Percentiles rank a stretch among this genome's conserved stretches.
phyloP scores from a whole-genome alignment of 92 coral and sea anemone genomes.

The Desmophyllum pertusum region DNA sequence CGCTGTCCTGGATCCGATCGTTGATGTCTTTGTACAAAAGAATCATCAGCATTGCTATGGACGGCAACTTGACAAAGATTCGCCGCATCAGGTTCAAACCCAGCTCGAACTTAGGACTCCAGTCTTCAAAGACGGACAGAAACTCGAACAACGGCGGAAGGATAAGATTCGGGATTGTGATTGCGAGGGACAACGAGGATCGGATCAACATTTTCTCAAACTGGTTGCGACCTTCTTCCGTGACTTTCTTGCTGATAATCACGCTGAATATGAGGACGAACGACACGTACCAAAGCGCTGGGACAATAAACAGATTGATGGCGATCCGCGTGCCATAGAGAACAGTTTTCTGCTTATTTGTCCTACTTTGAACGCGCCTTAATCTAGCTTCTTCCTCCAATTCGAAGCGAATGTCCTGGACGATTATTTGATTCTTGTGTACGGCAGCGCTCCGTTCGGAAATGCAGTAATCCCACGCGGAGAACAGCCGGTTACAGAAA shows the following conservation, averaged over 20 bases:
- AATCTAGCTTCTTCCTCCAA: conserved; percentile 76
- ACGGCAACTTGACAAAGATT: conserved; percentile 84
- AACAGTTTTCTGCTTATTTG: conserved; percentile 62
- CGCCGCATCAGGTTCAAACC: conserved; percentile 88
- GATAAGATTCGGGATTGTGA: conserved; percentile 85
- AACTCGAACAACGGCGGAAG: conserved; percentile 92
- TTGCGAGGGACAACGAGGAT: conserved; percentile 73
- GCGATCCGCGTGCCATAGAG: conserved; percentile 70
- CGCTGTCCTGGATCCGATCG: conserved; percentile 29
- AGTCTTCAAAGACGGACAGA: conserved; percentile 91
- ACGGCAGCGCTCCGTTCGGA: conserved; percentile 75
- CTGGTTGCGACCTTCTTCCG: conserved; percentile 50
- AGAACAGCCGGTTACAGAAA: conserved; percentile 85
- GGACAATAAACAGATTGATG: conserved; percentile 75
- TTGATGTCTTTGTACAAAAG: conserved; percentile 65
- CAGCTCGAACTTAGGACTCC: conserved; percentile 88
- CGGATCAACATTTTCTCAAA: conserved; percentile 60
- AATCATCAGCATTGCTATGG: conserved; percentile 85
- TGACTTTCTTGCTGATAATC: conserved; percentile 49
- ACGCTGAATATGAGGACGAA: conserved; percentile 67
- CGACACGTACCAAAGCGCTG: conserved; percentile 83
- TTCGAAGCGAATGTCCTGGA: conserved; percentile 68
- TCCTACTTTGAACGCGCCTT: conserved; percentile 66
- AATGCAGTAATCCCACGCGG: conserved; percentile 97
- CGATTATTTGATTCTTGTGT: conserved; percentile 79